Base-by-base conservation (phyloP, 2,113 vertebrate genomes). In the Murina feae region DNA sequence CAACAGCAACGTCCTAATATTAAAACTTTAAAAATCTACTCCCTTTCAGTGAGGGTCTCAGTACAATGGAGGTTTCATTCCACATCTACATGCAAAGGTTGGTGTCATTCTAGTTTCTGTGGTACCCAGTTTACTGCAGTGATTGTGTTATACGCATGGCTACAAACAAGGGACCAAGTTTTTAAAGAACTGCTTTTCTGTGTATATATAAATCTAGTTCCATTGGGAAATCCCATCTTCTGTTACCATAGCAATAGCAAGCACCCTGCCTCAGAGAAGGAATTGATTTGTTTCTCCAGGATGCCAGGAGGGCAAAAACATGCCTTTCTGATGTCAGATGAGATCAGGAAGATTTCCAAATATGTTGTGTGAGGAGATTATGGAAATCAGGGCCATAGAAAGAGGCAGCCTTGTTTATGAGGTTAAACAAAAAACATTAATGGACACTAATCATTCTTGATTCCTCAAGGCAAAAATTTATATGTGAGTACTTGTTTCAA, bases 241-340 rank as follows among this genome's bases (percentile, higher is more conserved):
- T 76, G 96, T 97, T 96, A 90, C 97, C 95, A 97, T 96, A 82
- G 97, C 90, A 94, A 97, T 68, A 88, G 90, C 79, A 95, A 97
- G 91, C 89, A 95, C 37, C 66, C 44, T 92, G 49, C 81, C 80
- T n/a, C 35, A 60, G 49, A 96, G 68, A 90, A 96, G 92, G 80
- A 96, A 97, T 80, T 86, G 90, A 96, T 97, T 96, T 90, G 55
- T 93, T 96, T 97, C 87, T 93, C 51, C 23, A 93, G 80, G 66
- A 90, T 55, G 28, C 37, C 72, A 81, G 44, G 72, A 96, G 63
- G 55, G 81, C 80, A 89, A 79, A 89, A 93, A 7, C 68, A 91
- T 53, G 68, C 78, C 84, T 90, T 95, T 69, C 39, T 93, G 82
- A 90, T 93, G 78, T 80, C 68, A 93, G 92, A 93, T 35, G 44